Conservation (phyloP, 2,113 vertebrate species). For the Lanius ludovicianus region DNA sequence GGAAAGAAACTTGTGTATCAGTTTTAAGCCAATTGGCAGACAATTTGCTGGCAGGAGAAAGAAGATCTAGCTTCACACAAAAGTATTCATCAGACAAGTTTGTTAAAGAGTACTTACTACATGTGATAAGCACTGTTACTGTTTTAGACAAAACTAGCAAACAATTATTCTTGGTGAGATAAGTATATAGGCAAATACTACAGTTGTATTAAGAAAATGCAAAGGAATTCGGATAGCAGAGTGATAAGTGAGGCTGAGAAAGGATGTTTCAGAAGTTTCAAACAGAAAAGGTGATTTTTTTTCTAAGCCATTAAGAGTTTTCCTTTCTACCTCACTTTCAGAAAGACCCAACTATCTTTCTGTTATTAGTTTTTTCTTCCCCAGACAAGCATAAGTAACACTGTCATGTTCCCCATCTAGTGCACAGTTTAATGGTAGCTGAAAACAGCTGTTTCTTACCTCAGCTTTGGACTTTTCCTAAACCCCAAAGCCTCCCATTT, state of each 20-base stretch:
- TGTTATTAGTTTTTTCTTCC: background rate
- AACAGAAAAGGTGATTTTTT: background rate
- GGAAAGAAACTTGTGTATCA: background rate
- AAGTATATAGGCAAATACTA: background rate
- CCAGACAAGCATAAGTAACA: background rate
- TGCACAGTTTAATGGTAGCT: background rate
- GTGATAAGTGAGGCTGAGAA: background rate
- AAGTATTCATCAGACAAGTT: background rate
- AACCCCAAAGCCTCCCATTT: background rate
- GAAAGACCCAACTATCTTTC: background rate
- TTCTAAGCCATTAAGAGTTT: background rate
- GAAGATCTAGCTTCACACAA: background rate
- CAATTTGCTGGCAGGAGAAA: background rate
- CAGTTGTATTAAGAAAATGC: background rate
- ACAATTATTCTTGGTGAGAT: background rate
- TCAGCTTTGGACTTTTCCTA: background rate
- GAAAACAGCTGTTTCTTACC: background rate
- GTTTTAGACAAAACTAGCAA: background rate
- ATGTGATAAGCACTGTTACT: background rate
- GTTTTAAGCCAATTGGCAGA: background rate
- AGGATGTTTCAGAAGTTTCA: background rate
- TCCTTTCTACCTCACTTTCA: background rate
- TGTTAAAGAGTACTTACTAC: background rate
- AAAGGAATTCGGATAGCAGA: background rate
- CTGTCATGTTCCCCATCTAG: background rate